Base-by-base conservation (phyloP, 2,888 invertebrate species). In the Tetanocera ferruginea region DNA sequence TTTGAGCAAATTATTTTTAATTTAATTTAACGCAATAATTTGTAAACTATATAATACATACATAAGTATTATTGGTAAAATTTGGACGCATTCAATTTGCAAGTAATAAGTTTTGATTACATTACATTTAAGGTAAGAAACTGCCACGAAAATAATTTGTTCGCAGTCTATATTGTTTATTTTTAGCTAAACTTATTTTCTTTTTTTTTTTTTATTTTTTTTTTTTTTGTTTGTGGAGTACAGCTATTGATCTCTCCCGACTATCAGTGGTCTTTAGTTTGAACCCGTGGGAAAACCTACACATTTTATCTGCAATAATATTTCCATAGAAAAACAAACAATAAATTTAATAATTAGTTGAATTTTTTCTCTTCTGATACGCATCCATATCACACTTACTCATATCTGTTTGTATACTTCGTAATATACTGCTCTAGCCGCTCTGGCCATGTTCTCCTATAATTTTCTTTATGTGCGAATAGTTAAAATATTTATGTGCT, bases 401-500 rank as follows among this genome's bases (percentile, higher is more conserved):
- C 11, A 28, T 60, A 17, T 60, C 28, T 28, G 28, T 9, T 28
- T 43, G 43, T 11, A 43, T 43, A 1, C 8, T 6, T 1, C 37
- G 8, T 8, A 37, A 37, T 43, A n/a, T n/a, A n/a, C n/a, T n/a
- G n/a, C n/a, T n/a, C 6, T 43, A 31, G 1, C 43, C 3, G 14
- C 43, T 2, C 14, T 43, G 43, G 11, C 43, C 6, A 14, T 1
- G 43, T 1, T 2, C 43, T 43, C 14, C 43, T 43, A 11, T 31
- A 17, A 11, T 4, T 14, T 28, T 14, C 14, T 25, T 62, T 28
- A 62, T 25, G 28, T 25, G 8, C 5, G 28, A 17, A 28, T 17
- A 62, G 23, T 17, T 28, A 62, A 73, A 62, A 49, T 73, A 73
- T 73, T 57, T 73, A 73, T 60, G 49, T 28, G 43, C 60, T 28